Evolutionary conservation across 1,140 invertebrate genomes (phyloP).

Genomic region (Meloidogyne hapla): DNA sequence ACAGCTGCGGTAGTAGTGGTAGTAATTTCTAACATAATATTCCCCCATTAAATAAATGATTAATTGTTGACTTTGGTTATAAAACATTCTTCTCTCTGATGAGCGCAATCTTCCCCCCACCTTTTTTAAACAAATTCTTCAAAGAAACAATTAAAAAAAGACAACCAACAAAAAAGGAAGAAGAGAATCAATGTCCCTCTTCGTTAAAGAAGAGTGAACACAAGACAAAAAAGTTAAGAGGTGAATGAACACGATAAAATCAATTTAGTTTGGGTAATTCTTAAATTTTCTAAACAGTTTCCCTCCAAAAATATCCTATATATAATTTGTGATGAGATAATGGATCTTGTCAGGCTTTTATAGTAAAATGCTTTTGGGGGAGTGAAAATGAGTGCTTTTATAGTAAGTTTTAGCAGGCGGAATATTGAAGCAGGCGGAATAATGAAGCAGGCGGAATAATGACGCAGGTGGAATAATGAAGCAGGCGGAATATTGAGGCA

Average conservation of each 20-base stretch:
- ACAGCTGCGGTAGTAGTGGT: not conserved
- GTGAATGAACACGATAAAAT: not conserved
- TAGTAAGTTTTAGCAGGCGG: too few relatives aligned
- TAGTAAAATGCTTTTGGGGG: too few relatives aligned
- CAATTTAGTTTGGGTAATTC: not conserved
- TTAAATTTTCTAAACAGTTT: not conserved
- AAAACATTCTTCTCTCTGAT: not conserved
- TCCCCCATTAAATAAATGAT: not conserved
- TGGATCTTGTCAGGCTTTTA: too few relatives aligned
- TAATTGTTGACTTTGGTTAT: not conserved
- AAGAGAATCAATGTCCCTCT: not conserved
- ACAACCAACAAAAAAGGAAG: not conserved
- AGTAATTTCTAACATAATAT: not conserved
- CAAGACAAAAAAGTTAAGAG: not conserved
- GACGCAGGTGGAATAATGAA: too few relatives aligned
- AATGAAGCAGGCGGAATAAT: too few relatives aligned
- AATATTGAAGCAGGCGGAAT: too few relatives aligned
- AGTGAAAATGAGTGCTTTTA: too few relatives aligned
- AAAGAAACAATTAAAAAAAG: not conserved
- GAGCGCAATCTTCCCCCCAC: not conserved
- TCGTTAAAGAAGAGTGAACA: not conserved
- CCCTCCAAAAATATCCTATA: not conserved
- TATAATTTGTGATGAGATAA: too few relatives aligned
- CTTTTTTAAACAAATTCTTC: not conserved
- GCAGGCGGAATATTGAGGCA: too few relatives aligned